phyloP scores from a whole-genome alignment of 1,140 invertebrate species.

The Drosophila santomea region DNA sequence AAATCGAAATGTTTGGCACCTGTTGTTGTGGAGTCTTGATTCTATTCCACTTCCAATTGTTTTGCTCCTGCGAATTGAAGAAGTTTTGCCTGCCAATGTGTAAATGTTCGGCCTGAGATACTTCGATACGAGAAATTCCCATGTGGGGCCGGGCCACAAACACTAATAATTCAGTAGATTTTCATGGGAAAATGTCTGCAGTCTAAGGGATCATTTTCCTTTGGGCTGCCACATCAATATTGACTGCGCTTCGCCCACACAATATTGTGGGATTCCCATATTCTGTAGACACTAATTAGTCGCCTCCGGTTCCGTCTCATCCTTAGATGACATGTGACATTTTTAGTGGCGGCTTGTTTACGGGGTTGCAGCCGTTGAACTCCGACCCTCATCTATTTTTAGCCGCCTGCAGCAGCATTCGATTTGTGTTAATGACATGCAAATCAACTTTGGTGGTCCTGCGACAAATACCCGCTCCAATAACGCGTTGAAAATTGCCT shows the following conservation, averaged over 20 bases:
- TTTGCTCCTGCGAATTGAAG: conserved; percentile 17
- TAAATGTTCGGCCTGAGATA: conserved; percentile 11
- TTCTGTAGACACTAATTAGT: conserved; percentile 60
- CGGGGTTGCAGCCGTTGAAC: conserved; percentile 21
- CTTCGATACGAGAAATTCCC: conserved; percentile 8
- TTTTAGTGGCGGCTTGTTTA: conserved; percentile 72
- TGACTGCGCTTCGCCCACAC: conserved; percentile 3
- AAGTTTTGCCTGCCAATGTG: conserved; percentile 15
- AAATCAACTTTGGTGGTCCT: conserved; percentile 76
- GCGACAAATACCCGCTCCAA: conserved; percentile 23
- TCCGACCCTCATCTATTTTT: conserved; percentile 58
- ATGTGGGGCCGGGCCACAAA: conserved; percentile 7
- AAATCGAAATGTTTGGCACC: conserved; percentile 21
- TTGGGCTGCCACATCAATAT: conserved; percentile 28
- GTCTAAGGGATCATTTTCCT: conserved; percentile 13
- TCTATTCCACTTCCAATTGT: neutral
- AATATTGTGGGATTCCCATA: conserved; percentile 10
- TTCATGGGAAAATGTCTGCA: conserved; percentile 41
- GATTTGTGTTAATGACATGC: conserved; percentile 73
- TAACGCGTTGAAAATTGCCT: conserved; percentile 8
- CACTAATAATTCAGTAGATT: conserved; percentile 28
- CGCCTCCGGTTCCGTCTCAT: conserved; percentile 29
- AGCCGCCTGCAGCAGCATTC: conserved; percentile 49
- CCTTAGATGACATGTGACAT: conserved; percentile 69
- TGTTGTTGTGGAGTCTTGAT: conserved; percentile 29